Evolutionary conservation across 2,888 invertebrate genomes (phyloP).

Genomic region (Caenorhabditis afra): DNA sequence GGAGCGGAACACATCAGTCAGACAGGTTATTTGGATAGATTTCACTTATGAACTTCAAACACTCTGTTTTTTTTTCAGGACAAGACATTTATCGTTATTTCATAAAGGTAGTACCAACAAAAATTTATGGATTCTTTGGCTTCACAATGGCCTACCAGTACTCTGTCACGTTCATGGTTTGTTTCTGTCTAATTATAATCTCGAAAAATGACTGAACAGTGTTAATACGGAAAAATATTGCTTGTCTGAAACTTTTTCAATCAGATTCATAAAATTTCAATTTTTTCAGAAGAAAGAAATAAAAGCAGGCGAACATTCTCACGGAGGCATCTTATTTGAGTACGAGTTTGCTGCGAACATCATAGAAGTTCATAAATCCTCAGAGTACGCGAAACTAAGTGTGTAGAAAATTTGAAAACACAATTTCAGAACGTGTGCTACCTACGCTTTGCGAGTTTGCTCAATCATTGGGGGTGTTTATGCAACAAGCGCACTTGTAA

Average conservation of each 20-base stretch:
- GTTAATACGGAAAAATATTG: no score
- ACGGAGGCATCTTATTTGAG: slow-evolving; percentile 76
- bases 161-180: slow-evolving; percentile 88
- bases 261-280: no score
- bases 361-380: slow-evolving; percentile 73
- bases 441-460: slow-evolving; percentile 91
- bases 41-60: no score
- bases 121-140: slow-evolving; percentile 83
- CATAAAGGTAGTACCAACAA: slow-evolving; percentile 95
- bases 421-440: slow-evolving; percentile 81
- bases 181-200: slow-evolving; percentile 61
- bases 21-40: no score
- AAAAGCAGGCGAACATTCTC: slow-evolving; percentile 70
- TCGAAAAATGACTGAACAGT: no score
- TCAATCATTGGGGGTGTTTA: slow-evolving; percentile 94
- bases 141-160: slow-evolving; percentile 88
- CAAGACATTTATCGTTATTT: slow-evolving; percentile 93
- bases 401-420: neutral
- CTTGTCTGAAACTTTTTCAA: no score
- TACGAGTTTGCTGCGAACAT: slow-evolving; percentile 78
- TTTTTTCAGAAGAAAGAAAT: slow-evolving; percentile 73
- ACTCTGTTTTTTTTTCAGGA: no score
- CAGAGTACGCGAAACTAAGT: slow-evolving; percentile 61
- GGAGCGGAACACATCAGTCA: slow-evolving; percentile 91
- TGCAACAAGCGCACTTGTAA: slow-evolving; percentile 84